Evolutionary conservation across 2,113 vertebrate genomes (phyloP).

Genomic region (Pongo abelii): DNA sequence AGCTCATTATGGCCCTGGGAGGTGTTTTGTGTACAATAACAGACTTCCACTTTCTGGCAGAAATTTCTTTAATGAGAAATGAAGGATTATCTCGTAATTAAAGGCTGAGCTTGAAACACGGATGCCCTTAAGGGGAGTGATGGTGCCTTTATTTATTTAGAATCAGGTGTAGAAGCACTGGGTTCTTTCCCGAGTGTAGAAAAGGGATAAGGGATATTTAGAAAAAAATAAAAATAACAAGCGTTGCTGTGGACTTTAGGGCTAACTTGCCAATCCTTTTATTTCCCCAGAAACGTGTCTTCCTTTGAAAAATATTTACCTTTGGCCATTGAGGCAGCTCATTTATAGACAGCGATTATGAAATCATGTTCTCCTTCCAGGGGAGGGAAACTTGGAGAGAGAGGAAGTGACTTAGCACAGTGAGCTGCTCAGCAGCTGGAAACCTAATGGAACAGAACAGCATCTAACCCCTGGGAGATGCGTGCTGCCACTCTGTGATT

Average conservation of each 20-base stretch:
- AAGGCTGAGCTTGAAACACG: not conserved
- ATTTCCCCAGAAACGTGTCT: not conserved
- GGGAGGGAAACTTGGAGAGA: not conserved
- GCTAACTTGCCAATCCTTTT: not conserved
- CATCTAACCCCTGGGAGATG: not conserved
- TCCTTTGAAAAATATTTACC: not conserved
- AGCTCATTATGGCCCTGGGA: not conserved
- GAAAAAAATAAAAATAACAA: not conserved
- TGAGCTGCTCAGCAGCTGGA: not conserved
- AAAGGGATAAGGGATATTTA: not conserved
- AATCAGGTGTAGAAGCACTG: not conserved
- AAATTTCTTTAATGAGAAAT: slow-evolving; percentile 17
- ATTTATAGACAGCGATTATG: not conserved
- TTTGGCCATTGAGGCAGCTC: not conserved
- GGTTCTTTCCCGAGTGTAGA: not conserved
- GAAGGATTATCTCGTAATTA: not conserved
- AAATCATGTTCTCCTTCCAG: not conserved
- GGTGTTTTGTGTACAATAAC: not conserved
- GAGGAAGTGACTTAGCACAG: not conserved
- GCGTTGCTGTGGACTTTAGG: not conserved
- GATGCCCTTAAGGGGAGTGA: not conserved
- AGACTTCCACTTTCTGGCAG: not conserved
- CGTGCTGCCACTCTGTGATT: rapidly evolving
- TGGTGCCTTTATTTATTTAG: not conserved
- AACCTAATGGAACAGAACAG: not conserved